These are phyloP conservation scores for Chouioia cunea DNA, from an alignment of 2,888 invertebrate species.

Conservation along the genomic window DNA sequence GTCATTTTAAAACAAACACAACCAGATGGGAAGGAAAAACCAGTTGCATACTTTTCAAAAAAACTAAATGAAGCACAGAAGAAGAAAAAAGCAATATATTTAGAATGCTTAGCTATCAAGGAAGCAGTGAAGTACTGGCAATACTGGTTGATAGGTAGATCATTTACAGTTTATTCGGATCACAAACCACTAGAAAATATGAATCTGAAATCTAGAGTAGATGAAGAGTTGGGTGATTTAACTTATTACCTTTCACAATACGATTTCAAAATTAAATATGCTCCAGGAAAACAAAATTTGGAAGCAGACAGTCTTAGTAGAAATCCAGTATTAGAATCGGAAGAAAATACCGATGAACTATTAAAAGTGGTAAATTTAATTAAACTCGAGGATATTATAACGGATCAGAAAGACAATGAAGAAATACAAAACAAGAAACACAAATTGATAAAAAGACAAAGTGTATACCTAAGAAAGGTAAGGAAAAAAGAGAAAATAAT, in stretches of 20 bases:
- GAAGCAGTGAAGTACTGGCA: constrained; percentile 53
- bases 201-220: constrained; percentile 9
- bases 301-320: constrained; percentile 47
- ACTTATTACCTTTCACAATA: constrained; percentile 15
- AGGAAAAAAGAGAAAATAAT: constrained; percentile 45
- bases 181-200: constrained; percentile 14
- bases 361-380: constrained; percentile 49
- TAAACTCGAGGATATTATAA: constrained; percentile 42
- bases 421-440: constrained; percentile 35
- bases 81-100: constrained; percentile 48
- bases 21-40: constrained; percentile 43
- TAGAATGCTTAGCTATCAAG: constrained; percentile 53
- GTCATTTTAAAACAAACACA: constrained; percentile 52
- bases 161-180: constrained; percentile 12
- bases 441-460: constrained; percentile 41
- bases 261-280: constrained; percentile 43
- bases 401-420: constrained; percentile 48
- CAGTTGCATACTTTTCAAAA: constrained; percentile 49
- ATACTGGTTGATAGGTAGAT: constrained; percentile 44
- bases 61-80: constrained; percentile 46
- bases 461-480: constrained; percentile 41
- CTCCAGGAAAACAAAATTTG: constrained; percentile 48
- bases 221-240: constrained; percentile 16
- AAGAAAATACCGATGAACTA: constrained; percentile 42
- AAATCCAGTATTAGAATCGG: too few species aligned